Evolutionary conservation across 2,797 vertebrate species (phyloP).

Genomic region (Mus spretus): DNA sequence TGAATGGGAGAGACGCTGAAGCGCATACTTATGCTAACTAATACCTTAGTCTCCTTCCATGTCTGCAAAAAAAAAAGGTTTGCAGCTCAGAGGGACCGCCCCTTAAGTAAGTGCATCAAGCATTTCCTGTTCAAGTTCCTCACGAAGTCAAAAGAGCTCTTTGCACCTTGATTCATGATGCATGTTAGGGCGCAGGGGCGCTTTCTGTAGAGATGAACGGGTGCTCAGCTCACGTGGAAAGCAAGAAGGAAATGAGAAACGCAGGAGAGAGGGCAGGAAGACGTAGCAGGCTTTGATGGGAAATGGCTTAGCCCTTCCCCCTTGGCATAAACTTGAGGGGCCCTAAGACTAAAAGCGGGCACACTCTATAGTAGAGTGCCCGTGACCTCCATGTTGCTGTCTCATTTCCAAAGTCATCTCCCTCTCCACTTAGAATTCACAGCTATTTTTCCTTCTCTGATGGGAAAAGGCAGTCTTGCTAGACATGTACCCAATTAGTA

Average conservation of each 20-base stretch:
- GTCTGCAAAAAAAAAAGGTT: slow-evolving; percentile 46
- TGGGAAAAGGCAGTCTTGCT: slow-evolving; percentile 62
- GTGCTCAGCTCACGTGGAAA: slow-evolving; percentile 30
- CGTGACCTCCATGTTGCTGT: neutral
- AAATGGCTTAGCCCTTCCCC: neutral
- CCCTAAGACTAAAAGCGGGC: slow-evolving; percentile 13
- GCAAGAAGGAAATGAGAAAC: neutral
- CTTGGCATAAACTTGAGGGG: slow-evolving; percentile 1
- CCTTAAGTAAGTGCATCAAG: neutral
- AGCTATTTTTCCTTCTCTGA: slow-evolving; percentile 5
- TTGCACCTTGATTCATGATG: slow-evolving; percentile 10
- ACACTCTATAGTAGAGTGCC: slow-evolving; percentile 38
- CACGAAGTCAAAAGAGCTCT: slow-evolving; percentile 46
- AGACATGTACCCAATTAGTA: slow-evolving; percentile 39
- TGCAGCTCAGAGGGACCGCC: slow-evolving; percentile 7
- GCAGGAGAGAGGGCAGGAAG: neutral
- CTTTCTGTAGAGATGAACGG: slow-evolving; percentile 54
- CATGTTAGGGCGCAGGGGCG: slow-evolving; percentile 34
- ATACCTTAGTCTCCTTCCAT: slow-evolving; percentile 1
- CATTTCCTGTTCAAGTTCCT: slow-evolving; percentile 37
- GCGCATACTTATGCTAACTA: slow-evolving; percentile 64
- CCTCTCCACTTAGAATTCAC: neutral
- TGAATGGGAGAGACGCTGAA: slow-evolving; percentile 65
- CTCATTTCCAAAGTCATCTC: slow-evolving; percentile 65
- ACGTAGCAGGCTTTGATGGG: neutral